Evolutionary conservation across 2,113 vertebrate genomes (phyloP).

Genomic region (Corythaeola cristata): DNA sequence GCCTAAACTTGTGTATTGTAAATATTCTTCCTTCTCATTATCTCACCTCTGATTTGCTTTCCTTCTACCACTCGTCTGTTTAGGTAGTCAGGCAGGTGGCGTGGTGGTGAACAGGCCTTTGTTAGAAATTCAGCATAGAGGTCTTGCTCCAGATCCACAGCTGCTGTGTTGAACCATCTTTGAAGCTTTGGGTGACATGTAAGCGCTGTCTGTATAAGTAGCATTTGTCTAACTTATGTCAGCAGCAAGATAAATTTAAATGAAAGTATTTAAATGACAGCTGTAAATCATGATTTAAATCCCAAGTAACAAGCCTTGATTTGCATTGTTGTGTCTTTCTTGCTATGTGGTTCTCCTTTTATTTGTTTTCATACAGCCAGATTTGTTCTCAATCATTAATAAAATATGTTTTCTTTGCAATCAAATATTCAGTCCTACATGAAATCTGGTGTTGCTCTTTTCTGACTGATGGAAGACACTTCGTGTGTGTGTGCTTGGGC

Average conservation of each 20-base stretch:
- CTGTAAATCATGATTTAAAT: background rate
- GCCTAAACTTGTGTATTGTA: background rate
- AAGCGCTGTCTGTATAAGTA: background rate
- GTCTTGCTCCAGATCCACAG: background rate
- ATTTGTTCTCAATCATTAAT: constrained; percentile 33
- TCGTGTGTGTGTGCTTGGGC: background rate
- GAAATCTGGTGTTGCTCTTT: constrained; percentile 2
- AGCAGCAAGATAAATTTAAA: background rate
- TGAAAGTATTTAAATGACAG: background rate
- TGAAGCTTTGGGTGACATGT: background rate
- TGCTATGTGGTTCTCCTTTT: background rate
- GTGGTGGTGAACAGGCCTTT: background rate
- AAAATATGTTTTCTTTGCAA: constrained; percentile 26
- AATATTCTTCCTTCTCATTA: background rate
- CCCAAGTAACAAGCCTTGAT: background rate
- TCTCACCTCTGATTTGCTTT: background rate
- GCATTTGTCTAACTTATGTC: background rate
- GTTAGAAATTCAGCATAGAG: background rate
- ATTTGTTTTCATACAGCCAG: constrained; percentile 51
- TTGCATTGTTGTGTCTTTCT: background rate
- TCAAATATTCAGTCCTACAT: background rate
- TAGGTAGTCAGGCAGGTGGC: background rate
- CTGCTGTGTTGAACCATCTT: background rate
- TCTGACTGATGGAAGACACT: background rate
- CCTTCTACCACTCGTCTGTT: background rate